phyloP scores from a whole-genome alignment of 2,888 invertebrate genomes.

The Cantharis lateralis region DNA sequence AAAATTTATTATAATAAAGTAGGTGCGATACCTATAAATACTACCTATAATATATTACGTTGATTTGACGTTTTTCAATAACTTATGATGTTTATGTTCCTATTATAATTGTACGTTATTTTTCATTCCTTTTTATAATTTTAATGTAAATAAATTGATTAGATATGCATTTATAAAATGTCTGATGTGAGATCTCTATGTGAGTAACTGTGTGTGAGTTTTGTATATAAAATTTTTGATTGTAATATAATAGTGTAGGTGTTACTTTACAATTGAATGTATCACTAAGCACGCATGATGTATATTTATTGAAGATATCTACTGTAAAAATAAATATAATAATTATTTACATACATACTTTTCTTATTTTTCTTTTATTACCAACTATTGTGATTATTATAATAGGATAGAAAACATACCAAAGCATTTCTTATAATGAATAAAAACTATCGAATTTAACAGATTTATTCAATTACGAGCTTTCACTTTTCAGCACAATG shows the following conservation, averaged over 20 bases:
- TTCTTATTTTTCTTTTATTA: background rate
- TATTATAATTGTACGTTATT: constrained; percentile 10
- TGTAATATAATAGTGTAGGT: constrained; percentile 43
- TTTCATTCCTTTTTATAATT: constrained; percentile 29
- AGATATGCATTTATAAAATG: constrained; percentile 40
- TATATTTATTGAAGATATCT: constrained; percentile 47
- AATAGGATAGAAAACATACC: background rate
- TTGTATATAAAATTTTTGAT: constrained; percentile 43
- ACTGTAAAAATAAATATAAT: constrained; percentile 17
- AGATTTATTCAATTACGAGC: background rate
- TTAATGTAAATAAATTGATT: background rate
- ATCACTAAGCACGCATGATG: constrained; percentile 46
- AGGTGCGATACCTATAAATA: background rate
- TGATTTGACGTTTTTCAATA: background rate
- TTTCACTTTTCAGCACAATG: background rate
- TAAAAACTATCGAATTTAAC: background rate
- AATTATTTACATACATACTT: background rate
- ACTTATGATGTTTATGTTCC: background rate
- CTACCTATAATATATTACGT: background rate
- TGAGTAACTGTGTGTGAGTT: constrained; percentile 34
- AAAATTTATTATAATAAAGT: background rate
- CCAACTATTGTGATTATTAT: background rate
- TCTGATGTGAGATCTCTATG: constrained; percentile 31
- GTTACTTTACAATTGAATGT: constrained; percentile 48
- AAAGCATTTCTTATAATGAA: background rate